Evolutionary conservation across 1,140 invertebrate species (phyloP), one percentile per base, ranked within the genome.

Genomic region (Pogonus chalceus): DNA sequence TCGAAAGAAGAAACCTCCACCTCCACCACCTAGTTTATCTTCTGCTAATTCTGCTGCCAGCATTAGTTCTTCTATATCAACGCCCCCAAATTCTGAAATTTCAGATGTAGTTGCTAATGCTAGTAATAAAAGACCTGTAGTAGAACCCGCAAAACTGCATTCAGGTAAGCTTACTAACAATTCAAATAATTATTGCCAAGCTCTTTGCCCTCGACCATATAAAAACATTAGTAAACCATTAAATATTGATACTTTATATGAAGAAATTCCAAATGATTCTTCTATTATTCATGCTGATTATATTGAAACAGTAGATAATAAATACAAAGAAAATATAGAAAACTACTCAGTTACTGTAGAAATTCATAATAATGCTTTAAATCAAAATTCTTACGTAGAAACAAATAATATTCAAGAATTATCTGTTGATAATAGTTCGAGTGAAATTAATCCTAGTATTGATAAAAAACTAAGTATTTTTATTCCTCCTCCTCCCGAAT

Each of bases 1-100:
- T 56, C 66, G 66, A 3, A 69, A 66, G 62, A 71, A 71, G 62
- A 71, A 69, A 59, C 62, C 67, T 14, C 62, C 67, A n/a, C 66
- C 66, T 51, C 67, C 67, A 26, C 65, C 68, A 35, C 59, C 63
- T 22, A 48, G 54, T 26, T 20, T 65, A 54, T 59, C 61, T 54
- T 55, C 62, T 18, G 55, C 60, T 35, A 56, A 43, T 57, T 61
- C 62, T 48, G 58, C 58, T 54, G 53, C 59, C 55, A 62, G 58
- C 37, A 35, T 62, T 52, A 57, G 59, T 57, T 61, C 52, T 46
- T 58, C 64, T 67, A 69, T 62, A 68, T 23, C 20, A 3, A 22
- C 37, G 18, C 68, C 63, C 52, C n/a, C n/a, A n/a, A n/a, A n/a
- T n/a, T n/a, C n/a, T n/a, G n/a, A n/a, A n/a, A n/a, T n/a, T n/a